Base-by-base conservation (phyloP, 2,888 invertebrate species). In the Hoplodrina blanda region DNA sequence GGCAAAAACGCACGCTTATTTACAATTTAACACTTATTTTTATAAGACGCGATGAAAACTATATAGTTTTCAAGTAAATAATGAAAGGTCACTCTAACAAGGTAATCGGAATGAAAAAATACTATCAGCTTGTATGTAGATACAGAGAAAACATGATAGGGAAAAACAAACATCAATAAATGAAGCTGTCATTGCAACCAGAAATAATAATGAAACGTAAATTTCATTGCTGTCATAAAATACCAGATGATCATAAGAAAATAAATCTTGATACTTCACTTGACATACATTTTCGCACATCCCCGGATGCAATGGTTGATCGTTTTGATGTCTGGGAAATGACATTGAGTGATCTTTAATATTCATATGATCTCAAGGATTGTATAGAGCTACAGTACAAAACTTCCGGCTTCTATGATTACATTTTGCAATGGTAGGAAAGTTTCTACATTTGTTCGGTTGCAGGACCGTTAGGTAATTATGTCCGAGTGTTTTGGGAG, bases 241-340 rank as follows among this genome's bases (percentile, higher is more conserved):
- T 61, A 19, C 30, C 37, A 49, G 30, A 66, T 66, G 67, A 25
- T 66, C 30, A 62, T 54, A 73, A 1, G 19, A 73, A 78, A 83
- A 82, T 73, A 71, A 56, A 80, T 72, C 41, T 55, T 53, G 11
- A 61, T 62, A 69, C 53, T 69, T 69, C 30, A 74, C 73, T 80
- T 84, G 83, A 83, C 78, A 84, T 46, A 81, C 54, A 81, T 84
- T 69, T 84, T 53, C n/a, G 60, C 56, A 62, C 68, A 80, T 81
- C 62, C 70, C 72, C 70, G 77, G 83, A 73, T 80, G 54, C 50
- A 17, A 71, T 63, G 62, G 69, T 76, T 75, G 68, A 54, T 57
- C n/a, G 50, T 46, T 70, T 61, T 57, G 17, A 66, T 57, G 50
- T 57, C 59, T 63, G 69, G 61, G 62, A 70, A 76, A 62, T 74